These are phyloP conservation scores for Laticauda colubrina DNA, from an alignment of 2,113 vertebrate species.

Conservation along the genomic window DNA sequence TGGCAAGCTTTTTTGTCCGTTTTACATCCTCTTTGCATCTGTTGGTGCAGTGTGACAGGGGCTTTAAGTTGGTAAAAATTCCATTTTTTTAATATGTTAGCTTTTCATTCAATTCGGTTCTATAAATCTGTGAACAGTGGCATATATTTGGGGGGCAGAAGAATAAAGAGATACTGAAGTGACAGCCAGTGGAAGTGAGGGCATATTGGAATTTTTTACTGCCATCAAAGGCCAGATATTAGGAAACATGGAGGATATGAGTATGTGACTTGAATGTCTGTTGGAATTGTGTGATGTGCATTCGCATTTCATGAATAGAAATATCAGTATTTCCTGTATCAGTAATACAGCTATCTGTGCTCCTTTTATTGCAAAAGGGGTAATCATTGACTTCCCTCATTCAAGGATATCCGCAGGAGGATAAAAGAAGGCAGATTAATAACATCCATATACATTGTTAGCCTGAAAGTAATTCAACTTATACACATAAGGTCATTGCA, in stretches of 20 bases:
- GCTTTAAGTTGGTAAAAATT: constrained; percentile 29
- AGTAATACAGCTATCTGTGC: neutral
- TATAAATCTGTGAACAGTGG: constrained; percentile 4
- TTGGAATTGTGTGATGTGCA: neutral
- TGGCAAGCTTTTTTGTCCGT: too few relatives aligned
- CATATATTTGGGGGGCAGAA: neutral
- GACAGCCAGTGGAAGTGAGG: too few relatives aligned
- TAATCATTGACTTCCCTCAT: neutral
- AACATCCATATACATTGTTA: neutral
- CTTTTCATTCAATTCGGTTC: constrained; percentile 32
- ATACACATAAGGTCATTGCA: neutral
- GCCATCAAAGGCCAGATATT: neutral
- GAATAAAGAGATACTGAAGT: neutral
- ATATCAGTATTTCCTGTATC: neutral
- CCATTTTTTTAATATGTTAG: constrained; percentile 10
- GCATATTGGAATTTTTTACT: neutral
- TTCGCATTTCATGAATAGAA: neutral
- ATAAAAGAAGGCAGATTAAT: neutral
- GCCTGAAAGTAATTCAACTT: neutral
- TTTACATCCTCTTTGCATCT: too few relatives aligned
- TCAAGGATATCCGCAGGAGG: neutral
- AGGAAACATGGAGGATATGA: neutral
- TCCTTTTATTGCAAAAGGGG: neutral
- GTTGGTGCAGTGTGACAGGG: too few relatives aligned
- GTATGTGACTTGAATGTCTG: neutral